These are phyloP conservation scores for Belonocnema kinseyi DNA, from an alignment of 1,140 invertebrate species.

Conservation along the genomic window DNA sequence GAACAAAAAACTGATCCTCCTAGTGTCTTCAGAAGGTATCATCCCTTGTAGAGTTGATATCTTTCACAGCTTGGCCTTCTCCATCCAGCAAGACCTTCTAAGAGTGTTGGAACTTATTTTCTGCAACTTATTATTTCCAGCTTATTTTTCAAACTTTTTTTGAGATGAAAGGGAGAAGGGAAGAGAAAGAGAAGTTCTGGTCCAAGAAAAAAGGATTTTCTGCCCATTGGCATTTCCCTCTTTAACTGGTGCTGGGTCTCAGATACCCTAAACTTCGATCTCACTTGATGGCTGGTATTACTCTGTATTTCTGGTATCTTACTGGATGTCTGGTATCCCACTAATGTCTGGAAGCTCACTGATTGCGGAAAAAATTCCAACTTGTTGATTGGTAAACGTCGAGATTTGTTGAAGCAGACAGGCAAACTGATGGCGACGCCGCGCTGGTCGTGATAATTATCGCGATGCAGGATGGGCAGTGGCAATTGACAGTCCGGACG, in stretches of 20 bases:
- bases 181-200: too few relatives aligned
- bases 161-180: background rate
- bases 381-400: background rate
- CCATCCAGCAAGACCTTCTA: conserved; percentile 43
- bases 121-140: too few relatives aligned
- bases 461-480: background rate
- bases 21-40: background rate
- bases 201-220: too few relatives aligned
- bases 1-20: too few relatives aligned
- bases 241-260: too few relatives aligned
- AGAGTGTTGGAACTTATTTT: too few relatives aligned
- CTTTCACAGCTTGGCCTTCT: conserved; percentile 63
- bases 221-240: too few relatives aligned
- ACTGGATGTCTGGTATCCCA: too few relatives aligned
- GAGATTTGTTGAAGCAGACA: background rate
- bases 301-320: too few relatives aligned
- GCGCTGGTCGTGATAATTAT: conserved; percentile 46
- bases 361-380: background rate
- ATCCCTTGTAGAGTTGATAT: conserved; percentile 50
- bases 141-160: background rate
- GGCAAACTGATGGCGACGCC: background rate
- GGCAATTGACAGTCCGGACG: conserved; percentile 4
- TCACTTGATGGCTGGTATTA: too few relatives aligned
- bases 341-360: background rate
- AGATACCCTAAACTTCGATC: too few relatives aligned